phyloP scores from a whole-genome alignment of 2,888 invertebrate species.

The Lasioglossum figueresi region DNA sequence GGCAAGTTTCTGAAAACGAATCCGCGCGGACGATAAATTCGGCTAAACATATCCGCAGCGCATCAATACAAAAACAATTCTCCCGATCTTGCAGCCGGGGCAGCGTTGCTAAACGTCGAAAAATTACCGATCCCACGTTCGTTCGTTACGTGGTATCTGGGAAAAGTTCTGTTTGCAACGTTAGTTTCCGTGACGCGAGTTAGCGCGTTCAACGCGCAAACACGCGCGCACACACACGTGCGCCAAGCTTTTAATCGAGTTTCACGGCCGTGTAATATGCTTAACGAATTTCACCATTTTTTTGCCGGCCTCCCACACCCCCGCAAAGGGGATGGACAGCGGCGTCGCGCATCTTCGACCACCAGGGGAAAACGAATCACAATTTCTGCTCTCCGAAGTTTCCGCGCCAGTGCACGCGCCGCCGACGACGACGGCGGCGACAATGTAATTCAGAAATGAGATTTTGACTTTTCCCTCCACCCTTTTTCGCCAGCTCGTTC shows the following conservation, averaged over 20 bases:
- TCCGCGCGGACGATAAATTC: background rate
- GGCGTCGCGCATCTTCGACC: constrained; percentile 31
- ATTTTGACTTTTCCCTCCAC: constrained; percentile 22
- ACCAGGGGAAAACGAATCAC: constrained; percentile 36
- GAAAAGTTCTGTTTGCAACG: constrained; percentile 30
- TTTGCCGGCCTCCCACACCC: background rate
- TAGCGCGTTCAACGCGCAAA: background rate
- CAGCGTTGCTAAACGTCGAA: constrained; percentile 6
- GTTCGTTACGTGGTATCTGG: background rate
- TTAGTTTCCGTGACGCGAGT: background rate
- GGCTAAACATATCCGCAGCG: background rate
- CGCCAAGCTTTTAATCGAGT: constrained; percentile 28
- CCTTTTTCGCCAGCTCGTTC: background rate
- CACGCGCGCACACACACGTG: background rate
- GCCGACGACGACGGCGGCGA: background rate
- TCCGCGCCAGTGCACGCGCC: constrained; percentile 6
- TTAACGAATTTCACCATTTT: constrained; percentile 29
- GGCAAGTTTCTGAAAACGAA: background rate
- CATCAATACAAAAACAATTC: constrained; percentile 3
- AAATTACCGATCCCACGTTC: constrained; percentile 11
- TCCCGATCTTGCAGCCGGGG: background rate
- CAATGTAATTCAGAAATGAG: constrained; percentile 51
- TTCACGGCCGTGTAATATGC: constrained; percentile 19
- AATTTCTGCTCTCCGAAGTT: constrained; percentile 38
- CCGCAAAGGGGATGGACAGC: background rate